A percentile compares a stretch with the other conserved stretches of the same genome.
These are phyloP conservation scores for Eudorcas thomsonii DNA, from an alignment of 2,113 vertebrate genomes.

Conservation along the genomic window DNA sequence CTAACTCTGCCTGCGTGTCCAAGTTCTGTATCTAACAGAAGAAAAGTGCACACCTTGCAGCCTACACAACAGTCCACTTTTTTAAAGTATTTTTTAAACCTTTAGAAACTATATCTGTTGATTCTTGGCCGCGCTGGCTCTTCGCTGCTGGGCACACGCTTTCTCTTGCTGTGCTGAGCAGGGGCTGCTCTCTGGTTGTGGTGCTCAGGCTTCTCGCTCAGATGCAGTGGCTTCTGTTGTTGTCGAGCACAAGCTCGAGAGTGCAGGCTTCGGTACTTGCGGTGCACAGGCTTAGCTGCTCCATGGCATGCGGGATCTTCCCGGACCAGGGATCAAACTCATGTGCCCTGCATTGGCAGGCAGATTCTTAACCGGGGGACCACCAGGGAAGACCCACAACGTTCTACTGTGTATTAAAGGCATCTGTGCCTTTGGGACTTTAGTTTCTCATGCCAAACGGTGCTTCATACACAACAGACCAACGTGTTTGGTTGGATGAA, in stretches of 20 bases:
- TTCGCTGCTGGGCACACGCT: not conserved
- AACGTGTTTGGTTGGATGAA: not conserved
- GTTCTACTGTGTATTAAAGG: not conserved
- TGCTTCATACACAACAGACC: not conserved
- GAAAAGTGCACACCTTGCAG: not conserved
- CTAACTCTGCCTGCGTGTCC: not conserved
- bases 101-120: not conserved
- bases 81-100: not conserved
- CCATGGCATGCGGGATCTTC: not conserved
- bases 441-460: not conserved
- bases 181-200: not conserved
- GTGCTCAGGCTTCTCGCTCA: not conserved
- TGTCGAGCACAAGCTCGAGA: not conserved
- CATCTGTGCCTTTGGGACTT: not conserved
- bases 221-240: not conserved
- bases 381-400: not conserved
- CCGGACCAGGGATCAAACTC: not conserved
- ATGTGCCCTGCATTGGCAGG: not conserved
- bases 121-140: not conserved
- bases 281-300: not conserved
- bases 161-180: not conserved
- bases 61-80: not conserved
- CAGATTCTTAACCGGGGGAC: not conserved
- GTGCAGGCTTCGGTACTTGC: not conserved
- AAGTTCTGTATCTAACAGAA: not conserved